These are phyloP conservation scores for Actinemys pallida DNA, from an alignment of 2,113 vertebrate genomes.

Conservation along the genomic window DNA sequence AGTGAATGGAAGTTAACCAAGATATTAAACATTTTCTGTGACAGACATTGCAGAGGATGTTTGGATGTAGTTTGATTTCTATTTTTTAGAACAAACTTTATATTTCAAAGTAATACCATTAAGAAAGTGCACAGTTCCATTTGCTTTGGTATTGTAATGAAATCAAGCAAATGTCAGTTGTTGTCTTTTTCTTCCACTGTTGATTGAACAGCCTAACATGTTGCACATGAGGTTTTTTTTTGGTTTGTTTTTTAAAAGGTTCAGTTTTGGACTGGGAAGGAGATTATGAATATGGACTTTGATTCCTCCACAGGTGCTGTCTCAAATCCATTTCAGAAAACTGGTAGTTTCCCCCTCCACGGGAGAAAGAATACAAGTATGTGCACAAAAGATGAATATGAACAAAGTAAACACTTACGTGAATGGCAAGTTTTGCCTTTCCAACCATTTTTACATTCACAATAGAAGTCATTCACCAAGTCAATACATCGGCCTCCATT, in stretches of 20 bases:
- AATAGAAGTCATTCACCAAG: constrained; percentile 93
- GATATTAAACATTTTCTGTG: background rate
- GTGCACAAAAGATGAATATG: background rate
- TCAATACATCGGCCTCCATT: constrained; percentile 91
- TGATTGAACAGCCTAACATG: background rate
- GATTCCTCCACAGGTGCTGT: constrained; percentile 35
- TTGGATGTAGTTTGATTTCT: background rate
- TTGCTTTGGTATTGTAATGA: background rate
- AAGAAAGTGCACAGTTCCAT: background rate
- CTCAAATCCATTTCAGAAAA: background rate
- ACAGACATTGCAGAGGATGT: background rate
- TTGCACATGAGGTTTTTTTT: background rate
- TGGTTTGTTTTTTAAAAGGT: background rate
- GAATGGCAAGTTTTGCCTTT: constrained; percentile 97
- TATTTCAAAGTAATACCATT: background rate
- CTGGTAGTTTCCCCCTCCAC: background rate
- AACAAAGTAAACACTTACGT: constrained; percentile 82
- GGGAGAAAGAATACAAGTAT: constrained; percentile 41
- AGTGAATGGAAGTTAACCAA: background rate
- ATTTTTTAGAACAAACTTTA: background rate
- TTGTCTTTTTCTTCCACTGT: background rate
- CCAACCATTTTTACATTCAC: constrained; percentile 91
- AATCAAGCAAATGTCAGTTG: background rate
- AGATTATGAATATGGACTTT: background rate
- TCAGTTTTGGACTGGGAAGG: background rate